Conservation (phyloP, 2,888 invertebrate species). For the Fabriciana adippe region DNA sequence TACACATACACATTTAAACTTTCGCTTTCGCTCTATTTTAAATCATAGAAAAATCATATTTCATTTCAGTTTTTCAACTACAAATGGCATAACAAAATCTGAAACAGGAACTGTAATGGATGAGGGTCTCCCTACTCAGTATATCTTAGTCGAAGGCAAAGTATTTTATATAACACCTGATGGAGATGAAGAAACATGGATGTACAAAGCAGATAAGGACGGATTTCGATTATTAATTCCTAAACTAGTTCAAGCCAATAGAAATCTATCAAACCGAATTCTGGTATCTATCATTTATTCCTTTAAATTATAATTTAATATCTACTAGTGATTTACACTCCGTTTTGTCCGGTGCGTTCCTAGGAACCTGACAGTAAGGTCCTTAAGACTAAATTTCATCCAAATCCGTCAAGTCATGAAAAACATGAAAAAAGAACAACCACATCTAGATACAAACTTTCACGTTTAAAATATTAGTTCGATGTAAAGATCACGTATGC, state of each 20-base stretch:
- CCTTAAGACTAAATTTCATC: too few species aligned
- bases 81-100: conserved; percentile 84
- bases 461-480: background rate
- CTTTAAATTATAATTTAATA: too few species aligned
- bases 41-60: background rate
- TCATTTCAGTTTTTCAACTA: conserved; percentile 82
- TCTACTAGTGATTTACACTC: too few species aligned
- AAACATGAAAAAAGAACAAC: background rate
- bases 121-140: conserved; percentile 47
- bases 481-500: background rate
- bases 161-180: conserved; percentile 51
- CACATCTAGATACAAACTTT: background rate
- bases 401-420: background rate
- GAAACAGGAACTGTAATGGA: conserved; percentile 81
- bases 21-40: too few species aligned
- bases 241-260: too few species aligned
- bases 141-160: conserved; percentile 49
- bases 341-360: too few species aligned
- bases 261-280: too few species aligned
- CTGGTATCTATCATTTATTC: too few species aligned
- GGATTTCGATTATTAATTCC: conserved; percentile 40
- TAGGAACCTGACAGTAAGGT: too few species aligned
- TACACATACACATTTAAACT: too few species aligned
- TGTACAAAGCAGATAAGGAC: conserved; percentile 50
- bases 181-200: conserved; percentile 43